Base-by-base conservation (phyloP, 2,797 vertebrate species). In the Kryptopterus vitreolus region DNA sequence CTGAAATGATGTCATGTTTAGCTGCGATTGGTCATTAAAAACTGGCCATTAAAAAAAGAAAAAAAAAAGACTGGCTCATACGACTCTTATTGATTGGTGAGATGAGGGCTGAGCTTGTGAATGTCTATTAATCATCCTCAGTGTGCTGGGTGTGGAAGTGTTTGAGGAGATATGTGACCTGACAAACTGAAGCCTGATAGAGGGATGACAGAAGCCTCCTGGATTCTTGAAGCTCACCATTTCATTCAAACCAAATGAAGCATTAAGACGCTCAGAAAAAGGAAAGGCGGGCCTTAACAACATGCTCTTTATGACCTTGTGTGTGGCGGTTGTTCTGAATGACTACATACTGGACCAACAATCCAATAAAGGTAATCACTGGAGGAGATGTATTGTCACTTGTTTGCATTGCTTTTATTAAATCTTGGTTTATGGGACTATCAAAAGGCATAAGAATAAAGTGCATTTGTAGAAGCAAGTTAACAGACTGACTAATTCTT, bases 401-500 rank as follows among this genome's bases (percentile, higher is more conserved):
- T 73, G 22, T 61, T 58, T 77, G 31, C 33, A 35, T 38, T 69
- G 8, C 20, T 59, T 31, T 69, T 73, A 73, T 73, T 77, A 35
- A n/a, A 68, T 2, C 31, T 58, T 68, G 12, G 13, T 59, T 52
- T 46, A 4, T 33, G 53, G 29, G 33, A 74, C 29, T 43, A 46
- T 68, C 33, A 22, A 43, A 62, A 18, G 20, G 18, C 50, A 70
- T 55, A 33, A 33, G 35, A 43, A 59, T 59, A 59, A 59, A 74
- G 13, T 58, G 55, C 38, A 43, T 59, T 59, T 74, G 55, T n/a
- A 26, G 15, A 58, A 74, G 52, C 69, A 11, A 50, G 31, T 61
- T 33, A 55, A 65, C 50, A 29, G 13, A 50, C 38, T 53, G 31
- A 75, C 24, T 52, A 24, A 55, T 73, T 66, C 89, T 92, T 92